Conservation (phyloP, 2,113 vertebrate genomes). For the Indicator indicator region DNA sequence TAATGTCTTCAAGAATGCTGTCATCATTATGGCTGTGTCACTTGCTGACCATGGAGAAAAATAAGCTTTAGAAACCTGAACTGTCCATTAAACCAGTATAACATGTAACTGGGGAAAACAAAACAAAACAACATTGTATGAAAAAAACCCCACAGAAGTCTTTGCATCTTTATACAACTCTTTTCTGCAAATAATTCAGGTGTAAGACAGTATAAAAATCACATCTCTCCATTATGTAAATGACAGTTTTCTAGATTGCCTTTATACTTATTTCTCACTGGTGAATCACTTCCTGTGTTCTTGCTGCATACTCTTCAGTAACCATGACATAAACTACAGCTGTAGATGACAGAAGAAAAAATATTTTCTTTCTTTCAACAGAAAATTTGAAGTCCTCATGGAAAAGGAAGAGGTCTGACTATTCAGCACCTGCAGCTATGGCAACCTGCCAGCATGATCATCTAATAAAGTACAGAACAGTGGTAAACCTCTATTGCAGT, state of each 20-base stretch:
- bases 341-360: slow-evolving; percentile 25
- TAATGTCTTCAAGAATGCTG: slow-evolving; percentile 26
- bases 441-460: slow-evolving; percentile 20
- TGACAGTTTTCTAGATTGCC: background rate
- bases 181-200: background rate
- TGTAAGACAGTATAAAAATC: background rate
- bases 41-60: slow-evolving; percentile 4
- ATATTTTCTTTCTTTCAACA: background rate
- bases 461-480: slow-evolving; percentile 3
- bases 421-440: slow-evolving; percentile 5
- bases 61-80: slow-evolving; percentile 1
- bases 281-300: slow-evolving; percentile 36
- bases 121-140: background rate
- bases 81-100: background rate
- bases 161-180: background rate
- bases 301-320: background rate
- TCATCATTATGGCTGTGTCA: slow-evolving; percentile 4
- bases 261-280: background rate
- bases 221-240: background rate
- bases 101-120: background rate
- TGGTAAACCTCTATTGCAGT: background rate
- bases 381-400: background rate
- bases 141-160: background rate
- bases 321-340: background rate
- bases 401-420: background rate